phyloP scores from a whole-genome alignment of 2,888 invertebrate genomes.

The Achlya flavicornis region DNA sequence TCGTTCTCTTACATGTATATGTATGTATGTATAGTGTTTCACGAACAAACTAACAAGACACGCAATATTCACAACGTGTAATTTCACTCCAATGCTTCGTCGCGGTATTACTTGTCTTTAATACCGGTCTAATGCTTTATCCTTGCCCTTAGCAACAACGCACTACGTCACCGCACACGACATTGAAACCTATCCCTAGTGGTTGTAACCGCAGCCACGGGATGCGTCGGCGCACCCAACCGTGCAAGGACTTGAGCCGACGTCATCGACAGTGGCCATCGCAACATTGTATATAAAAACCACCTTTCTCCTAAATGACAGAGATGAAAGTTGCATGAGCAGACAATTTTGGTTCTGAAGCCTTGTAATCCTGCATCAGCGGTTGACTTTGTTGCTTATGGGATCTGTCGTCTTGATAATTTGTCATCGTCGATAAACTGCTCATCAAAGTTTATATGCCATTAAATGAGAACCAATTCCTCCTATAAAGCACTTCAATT shows the following conservation, averaged over 20 bases:
- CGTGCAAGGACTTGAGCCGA: slow-evolving; percentile 76
- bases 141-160: slow-evolving; percentile 66
- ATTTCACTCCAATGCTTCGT: neutral
- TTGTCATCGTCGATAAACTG: slow-evolving; percentile 36
- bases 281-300: slow-evolving; percentile 32
- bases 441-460: slow-evolving; percentile 33
- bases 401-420: slow-evolving; percentile 34
- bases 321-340: slow-evolving; percentile 38
- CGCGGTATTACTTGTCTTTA: slow-evolving; percentile 5
- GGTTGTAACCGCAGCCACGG: slow-evolving; percentile 76
- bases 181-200: slow-evolving; percentile 77
- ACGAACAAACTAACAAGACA: slow-evolving; percentile 2
- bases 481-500: slow-evolving; percentile 19
- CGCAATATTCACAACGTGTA: slow-evolving; percentile 3
- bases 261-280: slow-evolving; percentile 62
- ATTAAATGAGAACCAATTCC: slow-evolving; percentile 33
- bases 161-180: slow-evolving; percentile 57
- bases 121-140: slow-evolving; percentile 40
- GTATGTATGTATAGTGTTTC: neutral
- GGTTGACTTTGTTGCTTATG: slow-evolving; percentile 41
- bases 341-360: slow-evolving; percentile 2
- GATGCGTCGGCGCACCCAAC: slow-evolving; percentile 72
- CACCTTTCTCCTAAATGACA: slow-evolving; percentile 43
- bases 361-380: slow-evolving; percentile 34
- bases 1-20: neutral